These are phyloP conservation scores for Peromyscus leucopus DNA, from an alignment of 2,113 vertebrate genomes.

Conservation along the genomic window DNA sequence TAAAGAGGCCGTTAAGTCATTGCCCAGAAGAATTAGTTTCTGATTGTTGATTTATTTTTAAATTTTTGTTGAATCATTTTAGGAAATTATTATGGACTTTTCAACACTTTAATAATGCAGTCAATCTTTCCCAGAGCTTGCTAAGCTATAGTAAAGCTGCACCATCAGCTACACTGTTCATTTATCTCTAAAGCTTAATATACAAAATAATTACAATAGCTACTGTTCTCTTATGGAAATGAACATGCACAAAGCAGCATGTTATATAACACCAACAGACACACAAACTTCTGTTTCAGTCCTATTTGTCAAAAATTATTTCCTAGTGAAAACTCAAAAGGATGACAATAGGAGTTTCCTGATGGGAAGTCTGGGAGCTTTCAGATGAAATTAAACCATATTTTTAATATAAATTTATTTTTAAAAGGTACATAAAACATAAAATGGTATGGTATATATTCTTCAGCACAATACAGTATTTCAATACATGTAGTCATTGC, in stretches of 20 bases:
- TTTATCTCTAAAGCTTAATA: not conserved
- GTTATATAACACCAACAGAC: not conserved
- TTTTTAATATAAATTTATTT: not conserved
- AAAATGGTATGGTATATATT: too few species aligned
- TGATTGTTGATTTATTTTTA: not conserved
- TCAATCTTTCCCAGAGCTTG: not conserved
- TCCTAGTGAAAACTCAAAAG: not conserved
- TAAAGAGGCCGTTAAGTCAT: not conserved
- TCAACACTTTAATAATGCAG: not conserved
- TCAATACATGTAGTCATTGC: not conserved
- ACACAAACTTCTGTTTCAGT: not conserved
- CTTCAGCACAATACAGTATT: too few species aligned
- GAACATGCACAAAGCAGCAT: not conserved
- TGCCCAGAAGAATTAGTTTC: not conserved
- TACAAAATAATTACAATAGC: not conserved
- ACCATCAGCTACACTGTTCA: not conserved
- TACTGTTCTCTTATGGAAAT: not conserved
- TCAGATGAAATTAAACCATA: not conserved
- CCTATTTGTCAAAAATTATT: not conserved
- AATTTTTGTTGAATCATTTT: not conserved
- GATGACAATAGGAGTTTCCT: not conserved
- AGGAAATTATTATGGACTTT: not conserved
- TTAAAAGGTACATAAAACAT: not conserved
- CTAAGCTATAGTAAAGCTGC: not conserved
- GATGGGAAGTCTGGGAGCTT: not conserved